Evolutionary conservation across 1,140 invertebrate genomes (phyloP).

Genomic region (Orius laevigatus): DNA sequence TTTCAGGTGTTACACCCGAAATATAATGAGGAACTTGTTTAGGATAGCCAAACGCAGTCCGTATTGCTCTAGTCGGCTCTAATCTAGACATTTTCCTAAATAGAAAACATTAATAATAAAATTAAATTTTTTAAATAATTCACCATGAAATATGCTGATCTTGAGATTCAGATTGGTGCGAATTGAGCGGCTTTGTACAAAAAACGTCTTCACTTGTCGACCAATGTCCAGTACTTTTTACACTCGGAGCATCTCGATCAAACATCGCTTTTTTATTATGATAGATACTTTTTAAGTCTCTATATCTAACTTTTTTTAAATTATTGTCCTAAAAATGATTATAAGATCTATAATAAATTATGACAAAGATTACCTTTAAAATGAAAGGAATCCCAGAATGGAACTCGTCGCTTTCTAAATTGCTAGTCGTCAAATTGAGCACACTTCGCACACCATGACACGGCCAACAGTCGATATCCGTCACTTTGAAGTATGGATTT

Average conservation of each 20-base stretch:
- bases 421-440: slow-evolving; percentile 30
- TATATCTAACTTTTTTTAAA: slow-evolving; percentile 13
- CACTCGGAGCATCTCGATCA: slow-evolving; percentile 18
- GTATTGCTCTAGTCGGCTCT: slow-evolving; percentile 39
- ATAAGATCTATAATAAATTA: neutral
- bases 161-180: slow-evolving; percentile 1
- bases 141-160: slow-evolving; percentile 21
- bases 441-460: slow-evolving; percentile 46
- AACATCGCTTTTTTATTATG: slow-evolving; percentile 15
- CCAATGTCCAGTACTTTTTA: slow-evolving; percentile 9
- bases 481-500: slow-evolving; percentile 55
- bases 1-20: slow-evolving; percentile 47
- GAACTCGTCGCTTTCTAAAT: slow-evolving; percentile 24
- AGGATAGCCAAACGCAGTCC: slow-evolving; percentile 40
- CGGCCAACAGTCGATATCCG: slow-evolving; percentile 60
- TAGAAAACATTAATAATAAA: slow-evolving; percentile 11
- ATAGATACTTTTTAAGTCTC: slow-evolving; percentile 13
- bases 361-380: slow-evolving; percentile 21
- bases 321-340: slow-evolving; percentile 17
- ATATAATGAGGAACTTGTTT: slow-evolving; percentile 38
- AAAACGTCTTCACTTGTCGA: slow-evolving; percentile 15
- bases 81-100: slow-evolving; percentile 53
- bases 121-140: slow-evolving; percentile 3
- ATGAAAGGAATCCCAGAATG: slow-evolving; percentile 29
- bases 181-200: slow-evolving; percentile 6